phyloP scores from a whole-genome alignment of 2,888 invertebrate species.

The Caenorhabditis zanzibari region DNA sequence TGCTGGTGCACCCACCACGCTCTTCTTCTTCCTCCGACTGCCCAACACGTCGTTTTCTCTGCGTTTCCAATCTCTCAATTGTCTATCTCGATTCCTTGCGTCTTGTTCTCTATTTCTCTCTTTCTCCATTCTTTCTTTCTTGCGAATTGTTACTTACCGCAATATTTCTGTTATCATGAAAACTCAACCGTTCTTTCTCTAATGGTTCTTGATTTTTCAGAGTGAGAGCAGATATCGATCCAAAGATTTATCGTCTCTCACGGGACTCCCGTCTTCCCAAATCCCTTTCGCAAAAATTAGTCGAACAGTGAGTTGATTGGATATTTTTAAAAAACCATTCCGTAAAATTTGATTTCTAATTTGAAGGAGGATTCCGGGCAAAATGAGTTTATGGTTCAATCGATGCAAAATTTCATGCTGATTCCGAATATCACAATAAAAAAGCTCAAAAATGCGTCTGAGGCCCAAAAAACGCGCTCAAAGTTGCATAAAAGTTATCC shows the following conservation, averaged over 20 bases:
- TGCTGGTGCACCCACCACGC: not conserved
- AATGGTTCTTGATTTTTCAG: not conserved
- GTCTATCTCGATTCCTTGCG: not conserved
- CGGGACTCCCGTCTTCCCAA: slow-evolving; percentile 1
- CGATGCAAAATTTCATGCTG: too few relatives aligned
- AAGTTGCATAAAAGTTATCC: too few relatives aligned
- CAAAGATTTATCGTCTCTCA: not conserved
- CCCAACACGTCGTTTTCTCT: not conserved
- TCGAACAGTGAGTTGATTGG: not conserved
- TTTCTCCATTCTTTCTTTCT: not conserved
- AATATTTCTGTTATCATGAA: not conserved
- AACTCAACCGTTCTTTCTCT: not conserved
- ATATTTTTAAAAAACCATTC: not conserved
- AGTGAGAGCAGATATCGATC: too few relatives aligned
- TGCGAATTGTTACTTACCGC: not conserved
- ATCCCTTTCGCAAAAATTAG: not conserved
- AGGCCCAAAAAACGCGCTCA: too few relatives aligned
- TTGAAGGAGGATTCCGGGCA: too few relatives aligned
- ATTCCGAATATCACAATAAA: too few relatives aligned
- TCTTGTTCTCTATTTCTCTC: not conserved
- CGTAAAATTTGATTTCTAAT: too few relatives aligned
- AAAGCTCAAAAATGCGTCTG: too few relatives aligned
- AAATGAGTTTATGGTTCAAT: too few relatives aligned
- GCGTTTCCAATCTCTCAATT: slow-evolving; percentile 1
- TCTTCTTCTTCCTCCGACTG: not conserved